Conservation (phyloP, 2,888 invertebrate genomes). For the Drosophila setosimentum region DNA sequence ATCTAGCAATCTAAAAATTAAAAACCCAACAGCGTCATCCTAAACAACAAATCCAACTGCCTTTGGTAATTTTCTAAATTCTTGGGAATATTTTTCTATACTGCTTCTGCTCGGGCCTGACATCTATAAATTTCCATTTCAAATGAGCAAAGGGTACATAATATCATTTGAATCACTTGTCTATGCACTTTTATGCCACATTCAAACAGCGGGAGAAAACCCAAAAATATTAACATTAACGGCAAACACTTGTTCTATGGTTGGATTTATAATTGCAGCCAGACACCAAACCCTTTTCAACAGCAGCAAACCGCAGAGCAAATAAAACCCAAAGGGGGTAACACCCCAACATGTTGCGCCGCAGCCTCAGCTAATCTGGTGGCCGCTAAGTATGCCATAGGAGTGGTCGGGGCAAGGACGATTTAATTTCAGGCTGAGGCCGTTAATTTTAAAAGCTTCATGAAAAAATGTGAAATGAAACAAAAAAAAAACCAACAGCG, state of each 20-base stretch:
- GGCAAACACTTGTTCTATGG: conserved; percentile 53
- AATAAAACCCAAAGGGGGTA: conserved; percentile 28
- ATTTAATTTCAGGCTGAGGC: conserved; percentile 21
- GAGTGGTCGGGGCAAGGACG: conserved; percentile 17
- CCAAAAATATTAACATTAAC: conserved; percentile 23
- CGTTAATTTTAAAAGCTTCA: conserved; percentile 47
- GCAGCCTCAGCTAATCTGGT: conserved; percentile 50
- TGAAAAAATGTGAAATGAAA: conserved; percentile 6
- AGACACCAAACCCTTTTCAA: conserved; percentile 17
- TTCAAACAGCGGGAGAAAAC: conserved; percentile 26
- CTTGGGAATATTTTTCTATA: conserved; percentile 1
- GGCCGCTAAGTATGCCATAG: conserved; percentile 56
- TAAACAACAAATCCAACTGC: not conserved
- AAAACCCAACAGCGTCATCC: not conserved
- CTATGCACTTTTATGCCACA: conserved; percentile 39
- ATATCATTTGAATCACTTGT: conserved; percentile 59
- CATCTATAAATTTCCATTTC: conserved; percentile 56
- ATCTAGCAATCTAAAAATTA: not conserved
- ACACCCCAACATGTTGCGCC: conserved; percentile 47
- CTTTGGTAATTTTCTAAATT: not conserved
- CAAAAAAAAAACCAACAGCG: conserved; percentile 1
- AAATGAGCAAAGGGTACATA: conserved; percentile 49
- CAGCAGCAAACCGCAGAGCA: conserved; percentile 47
- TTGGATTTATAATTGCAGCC: conserved; percentile 56
- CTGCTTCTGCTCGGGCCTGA: conserved; percentile 5